Evolutionary conservation across 2,113 vertebrate species (phyloP).

Genomic region (Cephalopterus ornatus): DNA sequence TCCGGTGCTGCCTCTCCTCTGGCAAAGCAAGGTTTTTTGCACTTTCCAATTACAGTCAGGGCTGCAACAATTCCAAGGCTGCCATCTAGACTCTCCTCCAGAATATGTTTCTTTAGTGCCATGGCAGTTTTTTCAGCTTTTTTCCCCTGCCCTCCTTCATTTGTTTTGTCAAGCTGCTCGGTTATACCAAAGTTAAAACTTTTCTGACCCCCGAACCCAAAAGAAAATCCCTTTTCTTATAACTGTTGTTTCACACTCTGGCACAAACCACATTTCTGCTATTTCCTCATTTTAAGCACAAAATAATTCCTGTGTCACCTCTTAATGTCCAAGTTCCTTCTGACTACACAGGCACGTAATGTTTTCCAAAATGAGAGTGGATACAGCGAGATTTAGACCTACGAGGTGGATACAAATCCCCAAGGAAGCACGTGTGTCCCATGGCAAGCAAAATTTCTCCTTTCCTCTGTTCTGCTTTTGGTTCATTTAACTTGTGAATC

Average conservation of each 20-base stretch:
- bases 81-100: background rate
- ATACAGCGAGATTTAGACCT: background rate
- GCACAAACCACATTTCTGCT: background rate
- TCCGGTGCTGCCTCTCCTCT: background rate
- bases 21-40: background rate
- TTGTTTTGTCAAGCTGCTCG: background rate
- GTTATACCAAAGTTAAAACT: background rate
- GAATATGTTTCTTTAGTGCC: background rate
- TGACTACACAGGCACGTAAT: fast-evolving
- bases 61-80: background rate
- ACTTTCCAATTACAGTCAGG: fast-evolving
- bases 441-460: background rate
- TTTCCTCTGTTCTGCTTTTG: background rate
- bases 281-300: background rate
- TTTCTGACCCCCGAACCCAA: fast-evolving
- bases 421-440: background rate
- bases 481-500: background rate
- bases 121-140: background rate
- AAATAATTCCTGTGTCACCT: background rate
- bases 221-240: background rate
- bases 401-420: background rate
- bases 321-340: background rate
- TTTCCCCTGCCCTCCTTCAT: background rate
- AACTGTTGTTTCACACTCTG: background rate
- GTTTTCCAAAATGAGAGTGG: background rate